A percentile compares a stretch with the other conserved stretches of the same genome.
These are phyloP conservation scores for Saguinus midas DNA, from an alignment of 2,113 vertebrate species.

Conservation along the genomic window DNA sequence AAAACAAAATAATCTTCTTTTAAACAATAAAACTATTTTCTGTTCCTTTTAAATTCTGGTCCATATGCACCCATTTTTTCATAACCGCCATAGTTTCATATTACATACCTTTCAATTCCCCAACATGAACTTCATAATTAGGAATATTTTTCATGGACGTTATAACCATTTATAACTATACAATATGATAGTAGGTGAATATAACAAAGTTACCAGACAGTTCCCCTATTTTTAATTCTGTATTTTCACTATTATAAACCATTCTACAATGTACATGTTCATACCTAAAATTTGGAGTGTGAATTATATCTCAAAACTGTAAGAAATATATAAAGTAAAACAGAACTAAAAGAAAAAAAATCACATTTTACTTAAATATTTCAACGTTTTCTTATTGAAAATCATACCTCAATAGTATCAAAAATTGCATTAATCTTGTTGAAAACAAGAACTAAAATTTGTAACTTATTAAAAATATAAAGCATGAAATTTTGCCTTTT, in stretches of 20 bases:
- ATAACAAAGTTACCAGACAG: background rate
- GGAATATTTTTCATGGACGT: background rate
- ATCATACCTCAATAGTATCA: background rate
- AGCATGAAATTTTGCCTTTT: background rate
- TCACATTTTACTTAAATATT: background rate
- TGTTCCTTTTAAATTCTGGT: background rate
- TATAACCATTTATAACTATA: background rate
- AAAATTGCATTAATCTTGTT: background rate
- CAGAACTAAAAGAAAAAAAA: background rate
- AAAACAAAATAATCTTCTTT: background rate
- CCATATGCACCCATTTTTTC: background rate
- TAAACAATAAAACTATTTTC: slow-evolving; percentile 23
- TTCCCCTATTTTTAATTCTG: background rate
- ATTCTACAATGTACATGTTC: background rate
- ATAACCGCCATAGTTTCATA: background rate
- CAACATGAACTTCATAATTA: background rate
- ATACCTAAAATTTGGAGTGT: background rate
- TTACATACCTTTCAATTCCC: background rate
- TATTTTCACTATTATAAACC: slow-evolving; percentile 9
- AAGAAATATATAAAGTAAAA: background rate
- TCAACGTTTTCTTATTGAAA: background rate
- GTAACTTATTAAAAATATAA: background rate
- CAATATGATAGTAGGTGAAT: background rate
- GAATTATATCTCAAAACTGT: background rate
- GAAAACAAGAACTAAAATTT: background rate